phyloP scores from a whole-genome alignment of 1,140 invertebrate genomes.

The Oncopeltus fasciatus region DNA sequence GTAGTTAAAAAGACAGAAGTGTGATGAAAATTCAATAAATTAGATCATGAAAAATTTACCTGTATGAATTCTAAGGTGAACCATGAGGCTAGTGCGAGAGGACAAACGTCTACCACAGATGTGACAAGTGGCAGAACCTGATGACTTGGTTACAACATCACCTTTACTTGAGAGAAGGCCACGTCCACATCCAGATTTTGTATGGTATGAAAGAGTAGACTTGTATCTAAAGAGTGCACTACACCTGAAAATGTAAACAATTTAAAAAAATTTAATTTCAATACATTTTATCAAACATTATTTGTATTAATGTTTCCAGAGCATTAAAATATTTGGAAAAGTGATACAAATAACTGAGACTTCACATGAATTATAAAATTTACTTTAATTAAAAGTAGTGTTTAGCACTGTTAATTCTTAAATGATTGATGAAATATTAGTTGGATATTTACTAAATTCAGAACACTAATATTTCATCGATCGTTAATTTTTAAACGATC shows the following conservation, averaged over 20 bases:
- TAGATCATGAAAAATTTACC: slow-evolving; percentile 8
- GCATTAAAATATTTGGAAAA: too few relatives aligned
- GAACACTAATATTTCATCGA: too few relatives aligned
- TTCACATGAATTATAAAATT: too few relatives aligned
- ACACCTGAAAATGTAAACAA: slow-evolving; percentile 13
- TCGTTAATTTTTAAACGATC: too few relatives aligned
- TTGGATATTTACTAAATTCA: too few relatives aligned
- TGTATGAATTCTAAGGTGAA: slow-evolving; percentile 20
- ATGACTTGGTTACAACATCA: slow-evolving; percentile 2
- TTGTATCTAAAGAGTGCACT: slow-evolving; percentile 18
- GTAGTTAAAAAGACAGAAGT: background rate
- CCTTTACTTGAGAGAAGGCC: slow-evolving; percentile 12
- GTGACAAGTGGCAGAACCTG: slow-evolving; percentile 9
- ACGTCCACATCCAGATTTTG: slow-evolving; percentile 19
- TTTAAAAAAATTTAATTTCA: too few relatives aligned
- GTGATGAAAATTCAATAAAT: background rate
- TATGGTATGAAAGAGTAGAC: slow-evolving; percentile 18
- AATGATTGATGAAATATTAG: too few relatives aligned
- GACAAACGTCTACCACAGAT: slow-evolving; percentile 15
- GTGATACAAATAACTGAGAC: too few relatives aligned
- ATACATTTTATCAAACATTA: too few relatives aligned
- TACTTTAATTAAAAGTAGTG: too few relatives aligned
- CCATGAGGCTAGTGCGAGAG: slow-evolving; percentile 18
- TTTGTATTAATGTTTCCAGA: too few relatives aligned
- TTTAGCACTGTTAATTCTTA: too few relatives aligned